These are phyloP conservation scores for Gastrophryne carolinensis DNA, from an alignment of 2,797 vertebrate genomes.

Conservation along the genomic window DNA sequence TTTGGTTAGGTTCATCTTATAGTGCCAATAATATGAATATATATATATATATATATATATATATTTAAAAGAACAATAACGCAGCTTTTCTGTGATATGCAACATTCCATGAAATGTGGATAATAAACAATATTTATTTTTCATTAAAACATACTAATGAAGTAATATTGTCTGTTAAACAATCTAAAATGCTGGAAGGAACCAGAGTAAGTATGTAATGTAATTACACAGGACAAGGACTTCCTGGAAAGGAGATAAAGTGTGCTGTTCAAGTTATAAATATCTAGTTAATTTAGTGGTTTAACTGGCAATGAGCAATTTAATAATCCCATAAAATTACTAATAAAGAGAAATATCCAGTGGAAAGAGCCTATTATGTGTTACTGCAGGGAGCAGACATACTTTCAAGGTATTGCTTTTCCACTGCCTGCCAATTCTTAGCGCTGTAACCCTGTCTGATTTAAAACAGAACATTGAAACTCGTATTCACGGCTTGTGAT, in stretches of 20 bases:
- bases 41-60: no score
- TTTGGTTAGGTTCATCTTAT: no score
- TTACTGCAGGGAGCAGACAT: constrained; percentile 43
- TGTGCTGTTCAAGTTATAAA: constrained; percentile 37
- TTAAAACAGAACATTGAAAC: constrained; percentile 7
- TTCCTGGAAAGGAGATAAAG: constrained; percentile 26
- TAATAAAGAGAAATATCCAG: constrained; percentile 48
- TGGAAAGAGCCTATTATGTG: constrained; percentile 45
- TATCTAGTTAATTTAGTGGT: constrained; percentile 49
- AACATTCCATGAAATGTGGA: no score
- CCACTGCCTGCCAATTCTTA: constrained; percentile 25
- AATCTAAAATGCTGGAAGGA: no score
- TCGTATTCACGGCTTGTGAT: constrained; percentile 7
- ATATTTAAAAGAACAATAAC: no score
- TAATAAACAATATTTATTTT: no score
- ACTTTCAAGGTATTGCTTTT: constrained; percentile 34
- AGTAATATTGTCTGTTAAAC: no score
- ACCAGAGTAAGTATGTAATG: constrained; percentile 7
- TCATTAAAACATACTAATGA: no score
- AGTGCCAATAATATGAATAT: no score
- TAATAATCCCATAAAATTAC: constrained; percentile 49
- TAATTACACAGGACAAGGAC: constrained; percentile 9
- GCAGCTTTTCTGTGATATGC: no score
- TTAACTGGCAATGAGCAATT: constrained; percentile 49
- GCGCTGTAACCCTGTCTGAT: constrained; percentile 7